Evolutionary conservation across 2,888 invertebrate species (phyloP).

Genomic region (Caenorhabditis sp.): DNA sequence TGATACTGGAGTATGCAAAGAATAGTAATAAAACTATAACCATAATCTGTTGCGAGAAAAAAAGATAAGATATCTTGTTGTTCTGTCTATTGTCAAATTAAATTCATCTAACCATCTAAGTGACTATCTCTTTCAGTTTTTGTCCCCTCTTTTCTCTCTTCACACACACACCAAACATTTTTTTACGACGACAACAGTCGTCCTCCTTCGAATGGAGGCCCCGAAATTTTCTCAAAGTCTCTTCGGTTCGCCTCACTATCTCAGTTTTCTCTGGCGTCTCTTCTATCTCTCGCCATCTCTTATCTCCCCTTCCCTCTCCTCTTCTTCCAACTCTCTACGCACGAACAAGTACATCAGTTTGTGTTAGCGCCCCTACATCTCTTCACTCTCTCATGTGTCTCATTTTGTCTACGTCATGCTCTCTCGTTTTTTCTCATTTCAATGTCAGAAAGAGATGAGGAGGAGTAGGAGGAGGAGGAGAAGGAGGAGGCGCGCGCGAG

Average conservation of each 20-base stretch:
- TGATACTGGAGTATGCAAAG: too few relatives aligned
- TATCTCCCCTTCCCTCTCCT: background rate
- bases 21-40: too few relatives aligned
- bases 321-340: background rate
- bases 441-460: constrained; percentile 1
- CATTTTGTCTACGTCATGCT: background rate
- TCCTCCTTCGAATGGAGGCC: background rate
- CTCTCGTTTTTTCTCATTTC: background rate
- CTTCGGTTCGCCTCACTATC: background rate
- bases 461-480: constrained; percentile 1
- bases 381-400: background rate
- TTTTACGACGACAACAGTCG: background rate
- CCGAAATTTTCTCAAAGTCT: background rate
- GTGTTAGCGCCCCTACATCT: constrained; percentile 1
- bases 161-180: background rate
- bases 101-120: background rate
- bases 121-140: background rate
- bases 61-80: too few relatives aligned
- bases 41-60: too few relatives aligned
- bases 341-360: background rate
- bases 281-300: background rate
- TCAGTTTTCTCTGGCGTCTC: background rate
- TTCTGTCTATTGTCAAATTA: too few relatives aligned
- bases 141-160: background rate
- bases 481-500: background rate